These are phyloP conservation scores for Abrostola tripartita DNA, from an alignment of 2,888 invertebrate species.

Conservation along the genomic window DNA sequence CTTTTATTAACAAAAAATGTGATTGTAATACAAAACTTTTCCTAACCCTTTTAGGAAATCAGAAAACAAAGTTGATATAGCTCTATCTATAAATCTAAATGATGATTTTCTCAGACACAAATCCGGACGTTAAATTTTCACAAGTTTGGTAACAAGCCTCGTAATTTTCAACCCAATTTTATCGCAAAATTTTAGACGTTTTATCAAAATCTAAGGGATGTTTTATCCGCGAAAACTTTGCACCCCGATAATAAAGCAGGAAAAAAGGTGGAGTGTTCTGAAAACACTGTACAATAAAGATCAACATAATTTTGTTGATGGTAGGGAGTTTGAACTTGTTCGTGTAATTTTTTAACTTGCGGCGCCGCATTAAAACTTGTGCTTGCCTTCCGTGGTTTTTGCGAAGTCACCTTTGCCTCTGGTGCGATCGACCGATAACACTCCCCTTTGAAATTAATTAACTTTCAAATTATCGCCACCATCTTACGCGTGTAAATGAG, in stretches of 20 bases:
- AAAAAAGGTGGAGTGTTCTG: conserved; percentile 57
- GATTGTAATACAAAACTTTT: too few species aligned
- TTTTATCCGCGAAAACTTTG: conserved; percentile 58
- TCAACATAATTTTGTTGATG: conserved; percentile 69
- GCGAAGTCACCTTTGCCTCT: conserved; percentile 44
- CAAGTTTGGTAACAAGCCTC: conserved; percentile 33
- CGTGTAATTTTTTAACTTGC: conserved; percentile 51
- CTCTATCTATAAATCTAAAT: too few species aligned
- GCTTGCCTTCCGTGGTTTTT: conserved; percentile 40
- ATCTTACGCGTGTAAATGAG: conserved; percentile 29
- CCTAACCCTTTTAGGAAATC: too few species aligned
- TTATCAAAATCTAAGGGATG: conserved; percentile 64
- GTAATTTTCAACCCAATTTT: conserved; percentile 53
- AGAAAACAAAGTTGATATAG: too few species aligned
- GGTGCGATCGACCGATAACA: conserved; percentile 31
- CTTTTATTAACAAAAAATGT: too few species aligned
- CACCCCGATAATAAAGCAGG: conserved; percentile 68
- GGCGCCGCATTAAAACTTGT: conserved; percentile 62
- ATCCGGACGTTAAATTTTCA: conserved; percentile 28
- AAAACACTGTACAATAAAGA: conserved; percentile 67
- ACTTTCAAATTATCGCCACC: conserved; percentile 31
- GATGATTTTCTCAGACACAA: conserved; percentile 1
- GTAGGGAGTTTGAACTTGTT: conserved; percentile 55
- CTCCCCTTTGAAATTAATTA: conserved; percentile 43
- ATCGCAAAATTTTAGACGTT: conserved; percentile 55